A percentile compares a stretch with the other conserved stretches of the same genome.
Evolutionary conservation across 2,113 vertebrate species (phyloP).

Genomic region (Puffinus mauretanicus): DNA sequence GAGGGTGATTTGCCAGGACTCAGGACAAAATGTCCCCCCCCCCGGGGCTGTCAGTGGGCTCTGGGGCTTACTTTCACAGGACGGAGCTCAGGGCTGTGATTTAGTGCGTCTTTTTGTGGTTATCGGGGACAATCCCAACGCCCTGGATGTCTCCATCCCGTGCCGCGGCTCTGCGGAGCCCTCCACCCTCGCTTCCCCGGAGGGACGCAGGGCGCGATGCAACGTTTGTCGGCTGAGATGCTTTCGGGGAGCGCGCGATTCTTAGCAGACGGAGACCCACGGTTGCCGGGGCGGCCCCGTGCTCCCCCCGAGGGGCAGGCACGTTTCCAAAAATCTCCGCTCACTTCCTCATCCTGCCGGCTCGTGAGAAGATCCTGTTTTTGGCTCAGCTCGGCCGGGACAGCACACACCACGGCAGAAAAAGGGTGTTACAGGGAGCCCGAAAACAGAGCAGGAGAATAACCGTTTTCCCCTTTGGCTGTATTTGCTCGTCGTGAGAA

Average conservation of each 20-base stretch:
- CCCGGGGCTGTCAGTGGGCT: background rate
- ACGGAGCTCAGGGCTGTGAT: background rate
- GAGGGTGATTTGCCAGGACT: background rate
- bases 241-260: background rate
- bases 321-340: fast-evolving
- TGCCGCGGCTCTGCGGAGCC: background rate
- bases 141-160: fast-evolving
- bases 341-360: background rate
- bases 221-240: background rate
- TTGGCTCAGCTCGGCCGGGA: background rate
- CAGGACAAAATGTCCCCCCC: background rate
- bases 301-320: background rate
- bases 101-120: background rate
- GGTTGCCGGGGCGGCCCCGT: fast-evolving
- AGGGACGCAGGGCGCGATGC: background rate
- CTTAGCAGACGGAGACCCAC: fast-evolving
- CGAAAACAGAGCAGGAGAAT: background rate
- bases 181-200: background rate
- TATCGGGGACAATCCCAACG: fast-evolving
- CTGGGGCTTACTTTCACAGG: background rate
- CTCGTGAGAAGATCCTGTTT: background rate
- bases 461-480: background rate
- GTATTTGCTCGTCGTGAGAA: fast-evolving
- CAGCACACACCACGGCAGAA: background rate
- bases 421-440: background rate